Evolutionary conservation across 2,797 vertebrate genomes (phyloP), one percentile per base, ranked within the genome.

Genomic region (Gallirallus australis): DNA sequence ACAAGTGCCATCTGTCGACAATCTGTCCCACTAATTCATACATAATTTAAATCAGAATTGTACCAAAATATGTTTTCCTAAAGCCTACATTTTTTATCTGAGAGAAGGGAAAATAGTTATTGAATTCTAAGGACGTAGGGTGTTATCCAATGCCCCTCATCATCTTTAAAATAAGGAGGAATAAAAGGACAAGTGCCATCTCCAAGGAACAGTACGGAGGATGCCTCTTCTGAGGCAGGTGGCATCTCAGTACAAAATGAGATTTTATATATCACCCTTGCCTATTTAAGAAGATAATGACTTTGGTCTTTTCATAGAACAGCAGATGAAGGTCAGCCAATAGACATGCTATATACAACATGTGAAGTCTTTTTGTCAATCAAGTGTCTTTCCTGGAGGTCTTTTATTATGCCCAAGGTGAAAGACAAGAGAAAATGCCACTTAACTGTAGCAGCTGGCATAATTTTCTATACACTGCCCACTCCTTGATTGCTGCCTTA

Each of bases 371-470:
- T 54, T 20, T 17, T 94, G 86, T 86, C 83, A 80, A 10, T 93
- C 17, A 71, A 27, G 12, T 54, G 33, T 69, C 78, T 93, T 92
- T 93, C 30, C 70, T 59, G 54, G 35, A 92, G 47, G 77, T 30
- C n/a, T 89, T 89, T 93, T 30, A 37, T 64, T 47, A 81, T 6
- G 13, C 3, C 33, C 24, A 54, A 2, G 0, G 35, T 79, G 66
- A 92, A 79, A 93, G 59, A 50, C 24, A 81, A 65, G 42, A 61
- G 35, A 91, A 95, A 93, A 90, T 75, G 54, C 24, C 82, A 75
- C 23, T 45, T 82, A 50, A 85, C 75, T 91, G 94, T 31, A 68
- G 35, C 21, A 75, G 7, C 28, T 77, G 57, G 15, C 25, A 39
- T 1, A 18, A n/a, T 64, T 91, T 71, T 47, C 18, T 23, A 17